Conservation (phyloP, 1,140 invertebrate species). For the Pogonus chalceus region DNA sequence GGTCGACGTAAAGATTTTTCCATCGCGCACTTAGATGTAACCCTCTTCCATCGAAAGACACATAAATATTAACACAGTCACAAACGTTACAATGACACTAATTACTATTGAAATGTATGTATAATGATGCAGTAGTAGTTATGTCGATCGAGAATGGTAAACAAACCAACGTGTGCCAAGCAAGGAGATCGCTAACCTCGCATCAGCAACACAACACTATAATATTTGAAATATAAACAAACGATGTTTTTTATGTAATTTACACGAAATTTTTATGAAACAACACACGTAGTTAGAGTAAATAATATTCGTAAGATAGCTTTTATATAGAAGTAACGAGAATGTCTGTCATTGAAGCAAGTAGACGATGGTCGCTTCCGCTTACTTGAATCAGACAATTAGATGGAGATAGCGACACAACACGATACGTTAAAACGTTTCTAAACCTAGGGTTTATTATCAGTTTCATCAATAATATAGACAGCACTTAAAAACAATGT, state of each 20-base stretch:
- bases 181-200: constrained; percentile 30
- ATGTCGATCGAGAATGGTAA: constrained; percentile 17
- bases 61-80: neutral
- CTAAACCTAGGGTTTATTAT: neutral
- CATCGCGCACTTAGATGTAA: constrained; percentile 37
- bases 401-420: constrained; percentile 24
- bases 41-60: constrained; percentile 35
- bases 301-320: too few species aligned
- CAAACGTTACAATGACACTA: too few species aligned
- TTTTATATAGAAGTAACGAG: too few species aligned
- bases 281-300: too few species aligned
- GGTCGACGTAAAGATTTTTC: constrained; percentile 34
- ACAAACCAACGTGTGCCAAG: constrained; percentile 30
- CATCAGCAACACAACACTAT: too few species aligned
- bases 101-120: too few species aligned
- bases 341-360: too few species aligned
- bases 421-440: constrained; percentile 5
- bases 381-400: constrained; percentile 16
- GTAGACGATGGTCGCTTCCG: too few species aligned
- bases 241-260: too few species aligned
- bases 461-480: neutral
- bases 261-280: too few species aligned
- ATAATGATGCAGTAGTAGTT: neutral
- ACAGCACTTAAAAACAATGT: neutral
- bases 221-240: too few species aligned